A percentile compares a stretch with the other conserved stretches of the same genome.
Evolutionary conservation across 2,888 invertebrate species (phyloP).

Genomic region (Julus scandinavius): DNA sequence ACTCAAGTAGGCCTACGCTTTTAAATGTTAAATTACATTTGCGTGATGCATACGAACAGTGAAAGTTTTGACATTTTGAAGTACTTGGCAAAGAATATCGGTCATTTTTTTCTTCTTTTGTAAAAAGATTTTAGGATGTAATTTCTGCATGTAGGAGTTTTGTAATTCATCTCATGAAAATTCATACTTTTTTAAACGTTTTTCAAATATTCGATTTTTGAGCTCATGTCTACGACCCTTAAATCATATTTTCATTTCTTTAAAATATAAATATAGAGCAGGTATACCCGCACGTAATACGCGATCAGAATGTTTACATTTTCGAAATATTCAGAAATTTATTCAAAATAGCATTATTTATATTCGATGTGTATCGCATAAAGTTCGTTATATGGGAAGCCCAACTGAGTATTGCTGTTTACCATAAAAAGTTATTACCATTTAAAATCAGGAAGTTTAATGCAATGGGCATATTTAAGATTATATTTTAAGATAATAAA

Average conservation of each 20-base stretch:
- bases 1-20: neutral
- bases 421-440: slow-evolving; percentile 16
- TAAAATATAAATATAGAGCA: neutral
- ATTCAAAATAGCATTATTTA: neutral
- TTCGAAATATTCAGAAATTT: neutral
- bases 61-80: slow-evolving; percentile 4
- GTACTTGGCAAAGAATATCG: neutral
- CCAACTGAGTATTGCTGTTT: neutral
- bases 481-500: too few relatives aligned
- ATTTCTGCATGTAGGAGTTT: neutral
- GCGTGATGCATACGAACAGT: neutral
- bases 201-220: neutral
- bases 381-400: neutral
- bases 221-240: neutral
- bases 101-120: neutral
- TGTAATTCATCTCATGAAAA: neutral
- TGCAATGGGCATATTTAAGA: neutral
- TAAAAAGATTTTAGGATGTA: neutral
- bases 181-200: neutral
- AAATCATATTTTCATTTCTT: neutral
- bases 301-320: neutral
- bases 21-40: neutral
- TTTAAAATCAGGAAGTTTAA: neutral
- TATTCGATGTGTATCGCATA: neutral
- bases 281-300: neutral